Evolutionary conservation across 2,113 vertebrate species (phyloP).

Genomic region (Hyaena hyaena): DNA sequence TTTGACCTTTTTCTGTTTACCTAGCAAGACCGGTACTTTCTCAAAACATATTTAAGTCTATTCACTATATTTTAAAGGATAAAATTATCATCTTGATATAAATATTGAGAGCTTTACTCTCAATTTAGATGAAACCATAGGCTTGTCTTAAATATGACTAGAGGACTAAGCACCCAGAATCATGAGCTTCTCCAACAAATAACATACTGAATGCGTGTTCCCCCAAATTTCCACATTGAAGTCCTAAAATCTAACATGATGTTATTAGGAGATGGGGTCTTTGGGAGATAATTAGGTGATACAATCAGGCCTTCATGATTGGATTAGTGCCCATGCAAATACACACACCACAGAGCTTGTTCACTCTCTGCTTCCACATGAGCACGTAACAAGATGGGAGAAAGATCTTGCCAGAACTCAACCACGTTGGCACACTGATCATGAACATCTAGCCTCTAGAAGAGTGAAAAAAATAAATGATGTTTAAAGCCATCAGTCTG

Average conservation of each 20-base stretch:
- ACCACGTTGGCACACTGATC: not conserved
- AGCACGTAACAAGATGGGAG: not conserved
- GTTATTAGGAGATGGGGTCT: not conserved
- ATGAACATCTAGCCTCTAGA: not conserved
- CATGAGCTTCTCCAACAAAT: not conserved
- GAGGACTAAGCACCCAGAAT: not conserved
- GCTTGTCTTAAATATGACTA: not conserved
- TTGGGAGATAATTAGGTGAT: not conserved
- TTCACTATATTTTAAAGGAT: not conserved
- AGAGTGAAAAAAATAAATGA: not conserved
- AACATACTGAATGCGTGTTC: not conserved
- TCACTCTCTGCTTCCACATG: not conserved
- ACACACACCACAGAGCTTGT: not conserved
- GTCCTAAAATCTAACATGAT: not conserved
- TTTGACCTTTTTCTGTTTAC: constrained; percentile 45
- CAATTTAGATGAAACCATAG: not conserved
- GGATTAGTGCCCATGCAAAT: not conserved
- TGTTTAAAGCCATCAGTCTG: not conserved
- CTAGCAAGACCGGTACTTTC: not conserved
- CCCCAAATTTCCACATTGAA: not conserved
- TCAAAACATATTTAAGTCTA: constrained; percentile 46
- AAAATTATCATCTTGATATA: constrained; percentile 22
- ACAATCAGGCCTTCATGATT: not conserved
- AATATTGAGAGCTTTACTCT: not conserved
- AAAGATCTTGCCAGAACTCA: not conserved